A percentile compares a stretch with the other conserved stretches of the same genome.
Conservation (phyloP, 2,888 invertebrate species). For the Drosophila peninsularis region DNA sequence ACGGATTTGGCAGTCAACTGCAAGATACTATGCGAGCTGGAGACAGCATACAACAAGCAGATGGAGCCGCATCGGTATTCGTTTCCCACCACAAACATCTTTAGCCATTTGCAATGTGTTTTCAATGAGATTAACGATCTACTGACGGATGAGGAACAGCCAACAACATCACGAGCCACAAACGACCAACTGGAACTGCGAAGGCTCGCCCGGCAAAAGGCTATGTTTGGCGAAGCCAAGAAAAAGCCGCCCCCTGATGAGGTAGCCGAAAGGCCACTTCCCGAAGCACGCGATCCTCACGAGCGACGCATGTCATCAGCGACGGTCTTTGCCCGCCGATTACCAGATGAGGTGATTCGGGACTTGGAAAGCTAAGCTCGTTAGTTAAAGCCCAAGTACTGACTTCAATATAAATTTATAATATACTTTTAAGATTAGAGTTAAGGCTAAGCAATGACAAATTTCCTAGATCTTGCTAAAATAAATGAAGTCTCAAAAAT, state of each 20-base stretch:
- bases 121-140: constrained; percentile 55
- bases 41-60: constrained; percentile 76
- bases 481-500: too few species aligned
- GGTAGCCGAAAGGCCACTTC: not conserved
- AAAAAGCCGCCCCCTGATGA: not conserved
- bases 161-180: constrained; percentile 17
- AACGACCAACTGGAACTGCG: constrained; percentile 43
- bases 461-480: too few species aligned
- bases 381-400: too few species aligned
- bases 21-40: constrained; percentile 63
- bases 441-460: too few species aligned
- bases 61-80: constrained; percentile 56
- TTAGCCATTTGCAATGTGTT: constrained; percentile 54
- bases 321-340: constrained; percentile 55
- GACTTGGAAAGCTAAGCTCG: constrained; percentile 38
- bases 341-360: constrained; percentile 61
- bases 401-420: too few species aligned
- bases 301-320: constrained; percentile 70
- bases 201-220: constrained; percentile 44
- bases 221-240: constrained; percentile 51
- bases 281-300: constrained; percentile 6
- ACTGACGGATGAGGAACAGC: constrained; percentile 14
- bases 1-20: constrained; percentile 39
- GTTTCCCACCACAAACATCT: constrained; percentile 65
- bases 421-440: too few species aligned